Evolutionary conservation across 2,888 invertebrate genomes (phyloP), one percentile per base, ranked within the genome.

Genomic region (Fissipunctia ypsillon): DNA sequence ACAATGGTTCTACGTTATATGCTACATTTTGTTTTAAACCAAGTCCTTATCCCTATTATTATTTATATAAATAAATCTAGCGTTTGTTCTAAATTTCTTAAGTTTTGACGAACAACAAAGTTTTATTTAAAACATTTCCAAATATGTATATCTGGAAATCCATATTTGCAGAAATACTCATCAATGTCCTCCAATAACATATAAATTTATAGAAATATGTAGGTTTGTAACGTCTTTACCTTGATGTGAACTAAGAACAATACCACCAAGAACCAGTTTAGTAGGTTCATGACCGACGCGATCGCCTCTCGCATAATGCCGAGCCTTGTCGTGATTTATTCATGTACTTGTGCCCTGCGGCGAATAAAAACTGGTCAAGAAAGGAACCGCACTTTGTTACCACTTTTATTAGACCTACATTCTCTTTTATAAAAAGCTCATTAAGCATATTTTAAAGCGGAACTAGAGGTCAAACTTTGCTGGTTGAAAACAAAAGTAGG

Each of bases 231-330:
- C 72, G 67, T 81, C 73, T 82, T 78, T 87, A 79, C 87, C 85
- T 88, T 89, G 87, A 87, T 88, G 84, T 85, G 70, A 86, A 81
- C 71, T 76, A 88, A 88, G 90, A 93, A 94, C 93, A 94, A 94
- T 94, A 93, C 91, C 80, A 88, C 84, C 87, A 81, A 90, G 88
- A 96, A 95, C 96, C 95, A 94, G 96, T 95, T 95, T 93, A 93
- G 92, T 95, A 92, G 94, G 94, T 95, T 92, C 94, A 95, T 93
- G 94, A 94, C 93, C 94, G 94, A 87, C 86, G 87, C 89, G 91
- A 92, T 92, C 91, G 92, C 89, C 90, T 89, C 91, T 90, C 92
- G 92, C 91, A 92, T 93, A 91, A 93, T 91, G 88, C 90, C 86
- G 87, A 90, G 90, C 87, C 90, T 91, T 89, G 81, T 85, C 90